These are phyloP conservation scores for Leptoteleia sp. DNA, from an alignment of 1,140 invertebrate genomes.

Conservation along the genomic window DNA sequence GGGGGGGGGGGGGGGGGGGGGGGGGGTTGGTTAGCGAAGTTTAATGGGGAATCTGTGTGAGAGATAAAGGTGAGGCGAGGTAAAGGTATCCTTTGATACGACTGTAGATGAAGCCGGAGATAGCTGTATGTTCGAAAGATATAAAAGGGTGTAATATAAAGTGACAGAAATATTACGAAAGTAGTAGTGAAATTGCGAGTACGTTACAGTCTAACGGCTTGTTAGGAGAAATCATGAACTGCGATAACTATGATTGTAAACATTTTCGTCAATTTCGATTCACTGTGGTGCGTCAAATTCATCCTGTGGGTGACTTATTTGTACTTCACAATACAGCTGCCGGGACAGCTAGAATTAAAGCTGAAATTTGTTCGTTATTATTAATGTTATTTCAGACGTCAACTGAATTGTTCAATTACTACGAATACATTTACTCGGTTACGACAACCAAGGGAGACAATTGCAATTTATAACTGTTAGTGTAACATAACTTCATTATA, in stretches of 20 bases:
- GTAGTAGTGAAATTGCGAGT: too few species aligned
- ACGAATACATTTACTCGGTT: slow-evolving; percentile 28
- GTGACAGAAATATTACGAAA: too few species aligned
- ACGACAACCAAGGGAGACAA: slow-evolving; percentile 39
- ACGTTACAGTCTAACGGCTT: too few species aligned
- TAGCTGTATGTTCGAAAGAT: slow-evolving; percentile 29
- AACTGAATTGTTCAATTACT: slow-evolving; percentile 33
- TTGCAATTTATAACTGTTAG: slow-evolving; percentile 52
- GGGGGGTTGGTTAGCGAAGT: too few species aligned
- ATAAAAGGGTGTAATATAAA: slow-evolving; percentile 23
- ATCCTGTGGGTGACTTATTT: too few species aligned
- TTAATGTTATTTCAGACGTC: slow-evolving; percentile 37
- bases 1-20: too few species aligned
- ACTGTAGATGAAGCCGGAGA: slow-evolving; percentile 33
- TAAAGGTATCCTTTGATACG: slow-evolving; percentile 41
- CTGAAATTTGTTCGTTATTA: slow-evolving; percentile 26
- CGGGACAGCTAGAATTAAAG: too few species aligned
- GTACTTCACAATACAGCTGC: too few species aligned
- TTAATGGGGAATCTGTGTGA: slow-evolving; percentile 45
- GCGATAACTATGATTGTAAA: too few species aligned
- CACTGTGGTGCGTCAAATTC: too few species aligned
- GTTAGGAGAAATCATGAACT: too few species aligned
- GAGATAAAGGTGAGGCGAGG: slow-evolving; percentile 46
- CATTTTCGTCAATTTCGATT: too few species aligned
- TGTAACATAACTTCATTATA: slow-evolving; percentile 49